Evolutionary conservation across 2,888 invertebrate species (phyloP).

Genomic region (Drosophila colorata): DNA sequence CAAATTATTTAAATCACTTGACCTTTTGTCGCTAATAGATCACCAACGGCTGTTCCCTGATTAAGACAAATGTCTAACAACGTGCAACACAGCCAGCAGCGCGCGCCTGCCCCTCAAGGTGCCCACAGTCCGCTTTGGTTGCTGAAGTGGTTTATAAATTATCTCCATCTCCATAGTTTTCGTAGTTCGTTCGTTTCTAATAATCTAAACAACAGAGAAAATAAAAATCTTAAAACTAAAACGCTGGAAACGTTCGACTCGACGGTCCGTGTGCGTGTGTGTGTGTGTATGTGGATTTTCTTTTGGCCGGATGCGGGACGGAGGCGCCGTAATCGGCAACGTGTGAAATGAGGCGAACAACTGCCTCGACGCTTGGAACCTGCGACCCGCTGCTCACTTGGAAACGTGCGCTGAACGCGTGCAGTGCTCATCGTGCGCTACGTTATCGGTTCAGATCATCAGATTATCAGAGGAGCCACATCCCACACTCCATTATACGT

Average conservation of each 20-base stretch:
- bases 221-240: slow-evolving; percentile 17
- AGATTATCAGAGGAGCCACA: not conserved
- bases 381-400: slow-evolving; percentile 51
- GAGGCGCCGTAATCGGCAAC: slow-evolving; percentile 51
- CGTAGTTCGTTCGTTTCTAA: slow-evolving; percentile 64
- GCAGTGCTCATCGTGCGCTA: slow-evolving; percentile 53
- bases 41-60: slow-evolving; percentile 53
- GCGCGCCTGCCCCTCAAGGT: not conserved
- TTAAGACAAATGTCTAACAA: slow-evolving; percentile 67
- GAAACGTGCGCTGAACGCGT: slow-evolving; percentile 70
- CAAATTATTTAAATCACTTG: slow-evolving; percentile 32
- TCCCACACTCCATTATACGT: not conserved
- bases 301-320: slow-evolving; percentile 45
- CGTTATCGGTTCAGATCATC: not conserved
- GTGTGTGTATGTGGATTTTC: slow-evolving; percentile 28
- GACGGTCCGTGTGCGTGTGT: slow-evolving; percentile 2
- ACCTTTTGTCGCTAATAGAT: slow-evolving; percentile 59
- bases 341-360: slow-evolving; percentile 69
- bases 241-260: slow-evolving; percentile 7
- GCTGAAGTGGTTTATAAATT: slow-evolving; percentile 76
- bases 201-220: slow-evolving; percentile 70
- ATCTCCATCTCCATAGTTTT: slow-evolving; percentile 61
- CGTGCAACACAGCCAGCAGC: slow-evolving; percentile 14
- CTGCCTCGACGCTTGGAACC: slow-evolving; percentile 41
- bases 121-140: slow-evolving; percentile 5